Base-by-base conservation (phyloP, 35 echinoderm and acorn worm species). In the Amphiura filiformis region DNA sequence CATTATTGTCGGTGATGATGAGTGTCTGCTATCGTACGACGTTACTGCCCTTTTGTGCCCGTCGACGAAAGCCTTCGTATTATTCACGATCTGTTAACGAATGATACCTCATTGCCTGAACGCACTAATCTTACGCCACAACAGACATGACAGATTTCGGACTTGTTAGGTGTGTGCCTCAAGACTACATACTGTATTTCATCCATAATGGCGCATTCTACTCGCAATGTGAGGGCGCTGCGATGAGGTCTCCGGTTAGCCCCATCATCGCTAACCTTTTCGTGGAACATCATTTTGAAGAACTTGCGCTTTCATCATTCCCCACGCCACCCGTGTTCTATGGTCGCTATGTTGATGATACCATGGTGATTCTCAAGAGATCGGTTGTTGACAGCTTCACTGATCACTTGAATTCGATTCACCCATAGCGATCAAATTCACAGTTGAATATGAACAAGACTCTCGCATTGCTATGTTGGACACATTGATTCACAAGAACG, bases 231-330 rank as follows among this genome's bases (percentile, higher is more conserved):
- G 61, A 44, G 34, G 65, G 38, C 0, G 65, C 38, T 38, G 75
- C 70, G 11, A 87, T 87, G 70, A 75, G 85, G 14, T 77, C 65
- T 30, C 75, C 85, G 7, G 37, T 83, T 30, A 42, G 31, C 22
- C 81, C 81, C 20, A 47, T 83, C 40, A 49, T 83, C 15, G 75
- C 85, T 39, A 87, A 78, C 70, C 34, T 77, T 17, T 39, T 86
- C 36, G 37, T 78, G 85, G 70, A 87, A 34, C 1, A n/a, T n/a
- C n/a, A 76, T 39, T 87, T 78, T 37, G 75, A 87, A 70, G 2
- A 11, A 2, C 26, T 18, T 1, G 61, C 61, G 3, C 15, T 70
- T 23, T 70, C 61, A 26, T 70, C 61, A 15, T 70, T 70, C 61
- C 17, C 61, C 11, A 13, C 61, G 9, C 9, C 61, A 3, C 61